These are phyloP conservation scores for Staurois parvus DNA, from an alignment of 2,797 vertebrate species.

Conservation along the genomic window DNA sequence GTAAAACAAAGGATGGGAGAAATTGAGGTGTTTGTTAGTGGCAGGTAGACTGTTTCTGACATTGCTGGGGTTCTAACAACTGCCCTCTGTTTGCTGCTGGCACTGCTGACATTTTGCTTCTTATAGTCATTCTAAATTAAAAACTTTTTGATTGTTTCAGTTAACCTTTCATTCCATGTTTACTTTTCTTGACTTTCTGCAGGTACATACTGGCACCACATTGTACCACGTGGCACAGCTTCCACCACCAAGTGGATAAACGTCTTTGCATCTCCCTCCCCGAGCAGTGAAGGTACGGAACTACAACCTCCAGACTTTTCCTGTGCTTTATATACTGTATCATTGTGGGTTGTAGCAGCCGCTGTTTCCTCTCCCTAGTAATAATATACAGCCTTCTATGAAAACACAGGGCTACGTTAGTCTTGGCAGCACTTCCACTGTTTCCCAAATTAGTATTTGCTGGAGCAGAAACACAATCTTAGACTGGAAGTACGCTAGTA, in stretches of 20 bases:
- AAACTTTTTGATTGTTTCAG: too few relatives aligned
- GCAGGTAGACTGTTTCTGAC: too few relatives aligned
- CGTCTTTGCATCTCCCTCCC: constrained; percentile 85
- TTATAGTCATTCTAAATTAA: too few relatives aligned
- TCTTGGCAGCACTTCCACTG: neutral
- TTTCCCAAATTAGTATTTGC: neutral
- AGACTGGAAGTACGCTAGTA: too few relatives aligned
- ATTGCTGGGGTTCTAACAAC: too few relatives aligned
- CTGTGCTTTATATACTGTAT: neutral
- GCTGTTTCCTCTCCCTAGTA: neutral
- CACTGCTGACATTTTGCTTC: too few relatives aligned
- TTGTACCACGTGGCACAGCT: constrained; percentile 92
- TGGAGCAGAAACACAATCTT: too few relatives aligned
- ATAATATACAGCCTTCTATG: too few relatives aligned
- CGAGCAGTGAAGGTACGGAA: constrained; percentile 82
- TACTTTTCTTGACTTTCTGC: constrained; percentile 33
- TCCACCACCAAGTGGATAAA: constrained; percentile 93
- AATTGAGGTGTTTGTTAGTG: too few relatives aligned
- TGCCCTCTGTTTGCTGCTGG: too few relatives aligned
- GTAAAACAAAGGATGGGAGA: too few relatives aligned
- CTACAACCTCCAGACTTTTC: too few relatives aligned
- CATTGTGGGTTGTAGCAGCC: neutral
- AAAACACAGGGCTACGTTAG: neutral
- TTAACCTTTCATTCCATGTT: neutral
- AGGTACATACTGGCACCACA: constrained; percentile 93